Base-by-base conservation (phyloP, 2,888 invertebrate genomes). In the Cactoblastis cactorum region DNA sequence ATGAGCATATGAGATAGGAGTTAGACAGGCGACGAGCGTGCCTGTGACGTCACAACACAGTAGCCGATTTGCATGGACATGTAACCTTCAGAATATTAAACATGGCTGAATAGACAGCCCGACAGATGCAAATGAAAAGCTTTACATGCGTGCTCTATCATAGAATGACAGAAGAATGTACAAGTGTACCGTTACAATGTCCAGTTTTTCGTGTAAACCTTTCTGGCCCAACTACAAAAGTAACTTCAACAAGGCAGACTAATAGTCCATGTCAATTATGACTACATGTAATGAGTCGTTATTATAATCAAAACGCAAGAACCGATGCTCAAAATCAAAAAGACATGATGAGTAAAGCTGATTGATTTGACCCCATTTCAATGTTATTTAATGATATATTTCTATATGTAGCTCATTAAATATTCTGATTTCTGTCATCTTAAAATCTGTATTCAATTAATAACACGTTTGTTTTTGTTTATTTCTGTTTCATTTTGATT, bases 401-500 rank as follows among this genome's bases (percentile, higher is more conserved):
- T 22, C 5, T 22, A 22, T 22, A 22, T 22, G 22, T 22, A 4
- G 22, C 22, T 22, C 22, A 22, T 22, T 22, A 22, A 22, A 4
- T 22, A 22, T n/a, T n/a, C n/a, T n/a, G n/a, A 22, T 22, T 22
- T 22, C 6, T 22, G 22, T 22, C 22, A n/a, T n/a, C n/a, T n/a
- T n/a, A 22, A 22, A 22, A 22, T 22, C 22, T n/a, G 28, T 24
- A 38, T 9, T 50, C 22, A 39, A 9, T 54, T 58, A 45, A 51
- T 68, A 69, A 71, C 57, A 55, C 49, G 38, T 53, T 51, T 61
- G 46, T 53, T 49, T 56, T 45, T 60, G 56, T 65, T 67, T 68
- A 67, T 65, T 73, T 43, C 63, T 75, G 70, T 77, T 77, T 65
- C 77, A 77, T 80, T 66, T 47, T 59, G 19, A 56, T 61, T 59